phyloP scores from a whole-genome alignment of 2,113 vertebrate species.

The Lamprotornis superbus region DNA sequence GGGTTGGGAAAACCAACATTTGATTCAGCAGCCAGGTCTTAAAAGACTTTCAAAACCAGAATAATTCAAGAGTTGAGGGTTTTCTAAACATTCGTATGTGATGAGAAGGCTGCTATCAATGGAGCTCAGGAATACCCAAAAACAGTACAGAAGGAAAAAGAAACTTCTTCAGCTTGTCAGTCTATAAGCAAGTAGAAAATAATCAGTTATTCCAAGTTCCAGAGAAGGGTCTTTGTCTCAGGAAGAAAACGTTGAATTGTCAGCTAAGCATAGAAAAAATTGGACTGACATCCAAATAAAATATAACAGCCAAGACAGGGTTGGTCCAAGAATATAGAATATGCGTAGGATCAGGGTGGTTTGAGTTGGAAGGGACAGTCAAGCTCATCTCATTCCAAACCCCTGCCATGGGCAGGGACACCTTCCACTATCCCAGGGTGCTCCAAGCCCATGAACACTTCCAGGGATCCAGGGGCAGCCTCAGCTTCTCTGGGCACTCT shows the following conservation, averaged over 20 bases:
- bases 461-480: neutral
- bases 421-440: accelerated
- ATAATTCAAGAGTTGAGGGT: neutral
- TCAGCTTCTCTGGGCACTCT: neutral
- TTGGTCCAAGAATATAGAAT: neutral
- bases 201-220: neutral
- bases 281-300: neutral
- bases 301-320: neutral
- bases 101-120: neutral
- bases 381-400: neutral
- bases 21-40: neutral
- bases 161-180: neutral
- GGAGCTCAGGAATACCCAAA: neutral
- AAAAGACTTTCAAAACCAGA: neutral
- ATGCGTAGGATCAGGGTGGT: neutral
- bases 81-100: neutral
- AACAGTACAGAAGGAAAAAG: neutral
- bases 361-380: neutral
- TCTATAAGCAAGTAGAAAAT: neutral
- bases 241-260: neutral
- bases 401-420: neutral
- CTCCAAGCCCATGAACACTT: neutral
- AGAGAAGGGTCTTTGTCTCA: neutral
- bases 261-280: neutral
- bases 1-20: neutral